A percentile compares a stretch with the other conserved stretches of the same genome.
These are phyloP conservation scores for Rutilus rutilus DNA, from an alignment of 2,113 vertebrate species.

Conservation along the genomic window DNA sequence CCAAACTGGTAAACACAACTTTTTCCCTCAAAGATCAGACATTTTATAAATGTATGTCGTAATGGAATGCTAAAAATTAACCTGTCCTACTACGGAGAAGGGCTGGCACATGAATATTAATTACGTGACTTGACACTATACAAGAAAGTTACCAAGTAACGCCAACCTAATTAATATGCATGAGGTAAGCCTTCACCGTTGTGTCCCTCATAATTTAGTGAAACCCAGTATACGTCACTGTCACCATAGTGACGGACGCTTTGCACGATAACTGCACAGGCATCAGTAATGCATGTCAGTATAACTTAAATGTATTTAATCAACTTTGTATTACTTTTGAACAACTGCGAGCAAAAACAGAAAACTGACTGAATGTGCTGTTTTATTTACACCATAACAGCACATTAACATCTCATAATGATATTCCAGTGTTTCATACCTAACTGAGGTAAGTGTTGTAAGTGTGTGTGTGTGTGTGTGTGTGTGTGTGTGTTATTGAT, in stretches of 20 bases:
- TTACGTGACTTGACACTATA: not conserved
- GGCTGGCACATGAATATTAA: constrained; percentile 14
- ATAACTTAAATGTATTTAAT: not conserved
- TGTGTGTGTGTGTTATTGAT: not conserved
- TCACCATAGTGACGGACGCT: constrained; percentile 63
- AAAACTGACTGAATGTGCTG: not conserved
- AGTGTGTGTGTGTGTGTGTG: not conserved
- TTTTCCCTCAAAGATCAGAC: constrained; percentile 14
- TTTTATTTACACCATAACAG: not conserved
- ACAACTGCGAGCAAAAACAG: not conserved
- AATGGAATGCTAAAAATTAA: not conserved
- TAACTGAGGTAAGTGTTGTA: constrained; percentile 25
- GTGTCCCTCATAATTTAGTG: not conserved
- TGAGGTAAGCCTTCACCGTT: not conserved
- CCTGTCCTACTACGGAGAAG: not conserved
- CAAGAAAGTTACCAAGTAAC: constrained; percentile 30
- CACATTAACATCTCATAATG: constrained; percentile 8
- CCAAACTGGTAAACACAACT: constrained; percentile 26
- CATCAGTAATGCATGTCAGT: not conserved
- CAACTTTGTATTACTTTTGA: not conserved
- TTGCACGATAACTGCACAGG: constrained; percentile 42
- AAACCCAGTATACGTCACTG: constrained; percentile 46
- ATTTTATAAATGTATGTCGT: not conserved
- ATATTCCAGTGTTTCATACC: not conserved
- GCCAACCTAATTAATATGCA: constrained; percentile 23